A percentile compares a stretch with the other conserved stretches of the same genome.
These are phyloP conservation scores for Clarias fuscus DNA, from an alignment of 2,797 vertebrate genomes.

Conservation along the genomic window DNA sequence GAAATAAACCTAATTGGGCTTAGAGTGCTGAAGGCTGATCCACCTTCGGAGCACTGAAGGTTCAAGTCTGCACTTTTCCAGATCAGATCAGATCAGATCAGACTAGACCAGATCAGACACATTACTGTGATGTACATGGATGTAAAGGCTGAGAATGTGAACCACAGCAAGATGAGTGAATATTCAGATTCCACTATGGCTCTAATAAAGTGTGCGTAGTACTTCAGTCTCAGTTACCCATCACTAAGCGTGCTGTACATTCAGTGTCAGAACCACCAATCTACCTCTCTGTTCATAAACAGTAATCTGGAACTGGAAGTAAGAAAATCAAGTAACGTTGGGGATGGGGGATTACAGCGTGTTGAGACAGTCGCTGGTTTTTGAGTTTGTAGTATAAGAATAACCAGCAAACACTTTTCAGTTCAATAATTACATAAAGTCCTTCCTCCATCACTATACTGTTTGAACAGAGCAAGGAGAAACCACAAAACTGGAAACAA, in stretches of 20 bases:
- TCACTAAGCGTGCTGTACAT: slow-evolving; percentile 53
- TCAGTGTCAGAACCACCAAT: slow-evolving; percentile 51
- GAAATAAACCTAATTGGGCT: slow-evolving; percentile 53
- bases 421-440: slow-evolving; percentile 47
- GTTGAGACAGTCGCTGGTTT: slow-evolving; percentile 48
- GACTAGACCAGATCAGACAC: slow-evolving; percentile 53
- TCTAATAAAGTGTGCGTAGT: slow-evolving; percentile 41
- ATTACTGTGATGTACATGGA: slow-evolving; percentile 45
- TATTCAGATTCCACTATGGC: slow-evolving; percentile 30
- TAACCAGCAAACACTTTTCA: slow-evolving; percentile 52
- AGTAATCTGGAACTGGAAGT: slow-evolving; percentile 47
- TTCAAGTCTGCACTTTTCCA: slow-evolving; percentile 55
- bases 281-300: slow-evolving; percentile 44
- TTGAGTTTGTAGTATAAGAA: slow-evolving; percentile 41
- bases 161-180: slow-evolving; percentile 39
- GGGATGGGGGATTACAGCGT: slow-evolving; percentile 41
- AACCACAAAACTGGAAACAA: slow-evolving; percentile 52
- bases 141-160: slow-evolving; percentile 42
- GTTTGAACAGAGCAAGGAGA: slow-evolving; percentile 48
- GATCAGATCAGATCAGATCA: slow-evolving; percentile 49
- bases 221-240: slow-evolving; percentile 26
- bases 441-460: slow-evolving; percentile 33
- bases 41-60: slow-evolving; percentile 43
- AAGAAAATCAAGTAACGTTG: slow-evolving; percentile 56
- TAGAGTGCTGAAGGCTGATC: slow-evolving; percentile 48